Conservation (phyloP, 2,888 invertebrate species). For the Caenorhabditis sp. region DNA sequence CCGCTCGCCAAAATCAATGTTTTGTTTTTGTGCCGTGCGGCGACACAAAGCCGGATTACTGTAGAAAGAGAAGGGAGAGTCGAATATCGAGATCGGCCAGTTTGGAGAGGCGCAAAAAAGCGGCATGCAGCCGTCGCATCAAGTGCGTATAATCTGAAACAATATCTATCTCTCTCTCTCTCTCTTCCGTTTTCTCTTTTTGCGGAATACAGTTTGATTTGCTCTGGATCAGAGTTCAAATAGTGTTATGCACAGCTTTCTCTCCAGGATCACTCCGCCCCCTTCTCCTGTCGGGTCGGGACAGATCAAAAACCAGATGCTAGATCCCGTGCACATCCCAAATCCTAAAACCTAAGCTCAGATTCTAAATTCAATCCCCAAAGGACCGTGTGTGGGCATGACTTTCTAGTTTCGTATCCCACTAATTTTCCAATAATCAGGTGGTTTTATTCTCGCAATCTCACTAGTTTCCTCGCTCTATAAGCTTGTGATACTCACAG, state of each 20-base stretch:
- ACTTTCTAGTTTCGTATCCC: too few species aligned
- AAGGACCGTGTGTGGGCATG: too few species aligned
- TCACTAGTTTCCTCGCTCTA: too few species aligned
- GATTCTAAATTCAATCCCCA: too few species aligned
- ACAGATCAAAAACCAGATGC: conserved; percentile 2
- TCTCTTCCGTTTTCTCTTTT: neutral
- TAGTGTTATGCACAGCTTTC: neutral
- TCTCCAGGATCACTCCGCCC: neutral
- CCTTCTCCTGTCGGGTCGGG: neutral
- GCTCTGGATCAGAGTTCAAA: neutral
- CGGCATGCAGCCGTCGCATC: conserved; percentile 7
- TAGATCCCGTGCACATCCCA: too few species aligned
- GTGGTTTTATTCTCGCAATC: too few species aligned
- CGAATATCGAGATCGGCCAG: conserved; percentile 28
- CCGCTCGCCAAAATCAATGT: conserved; percentile 29
- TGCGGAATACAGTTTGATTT: neutral
- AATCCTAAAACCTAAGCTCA: too few species aligned
- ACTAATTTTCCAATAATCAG: too few species aligned
- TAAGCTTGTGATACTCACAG: too few species aligned
- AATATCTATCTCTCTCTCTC: conserved; percentile 1
- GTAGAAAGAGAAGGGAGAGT: conserved; percentile 13
- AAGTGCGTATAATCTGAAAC: conserved; percentile 25
- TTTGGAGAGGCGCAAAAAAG: conserved; percentile 11
- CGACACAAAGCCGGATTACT: conserved; percentile 54
- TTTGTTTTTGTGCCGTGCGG: conserved; percentile 23